Evolutionary conservation across 1,140 invertebrate genomes (phyloP), one percentile per base, ranked within the genome.

Genomic region (Drosophila littoralis): DNA sequence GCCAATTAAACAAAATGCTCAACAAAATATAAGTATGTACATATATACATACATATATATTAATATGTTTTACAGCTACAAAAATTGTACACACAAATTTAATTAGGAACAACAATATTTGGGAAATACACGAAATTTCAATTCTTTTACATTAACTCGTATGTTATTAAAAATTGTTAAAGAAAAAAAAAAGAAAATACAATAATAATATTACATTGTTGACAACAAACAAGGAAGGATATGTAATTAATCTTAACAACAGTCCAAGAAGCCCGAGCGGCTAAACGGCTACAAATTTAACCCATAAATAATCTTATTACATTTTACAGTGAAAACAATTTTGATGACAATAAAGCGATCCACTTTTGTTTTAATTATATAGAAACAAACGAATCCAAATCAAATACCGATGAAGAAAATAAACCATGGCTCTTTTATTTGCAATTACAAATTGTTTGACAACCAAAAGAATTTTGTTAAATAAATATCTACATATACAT

Each of bases 391-490:
- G 33, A 68, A 63, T 61, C 66, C 32, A 51, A 50, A 68, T 51
- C 42, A 60, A 43, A 66, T 57, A 45, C 57, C 46, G 13, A 48
- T 48, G 22, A 51, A 59, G 15, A 6, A 65, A 28, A 35, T 45
- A 65, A 67, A 79, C 38, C 36, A 68, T 77, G 61, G 51, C 42
- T 77, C 71, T 64, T 78, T 81, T 77, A 67, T 80, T 80, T 89
- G 55, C 51, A 52, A 63, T 71, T 65, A 61, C 46, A 54, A 89
- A 67, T 90, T 82, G 79, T 79, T 89, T 86, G 79, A 78, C 88
- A 91, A 91, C 88, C 88, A 91, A 88, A 91, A 91, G 82, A 91
- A 88, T 84, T 77, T 55, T 84, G 59, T 70, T 64, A 63, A 66
- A 74, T 69, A 58, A 32, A 76, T 42, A 54, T 36, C 10, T 51